A percentile compares a stretch with the other conserved stretches of the same genome.
These are phyloP conservation scores for Pangasius larnaudii DNA, from an alignment of 2,797 vertebrate species.

Conservation along the genomic window DNA sequence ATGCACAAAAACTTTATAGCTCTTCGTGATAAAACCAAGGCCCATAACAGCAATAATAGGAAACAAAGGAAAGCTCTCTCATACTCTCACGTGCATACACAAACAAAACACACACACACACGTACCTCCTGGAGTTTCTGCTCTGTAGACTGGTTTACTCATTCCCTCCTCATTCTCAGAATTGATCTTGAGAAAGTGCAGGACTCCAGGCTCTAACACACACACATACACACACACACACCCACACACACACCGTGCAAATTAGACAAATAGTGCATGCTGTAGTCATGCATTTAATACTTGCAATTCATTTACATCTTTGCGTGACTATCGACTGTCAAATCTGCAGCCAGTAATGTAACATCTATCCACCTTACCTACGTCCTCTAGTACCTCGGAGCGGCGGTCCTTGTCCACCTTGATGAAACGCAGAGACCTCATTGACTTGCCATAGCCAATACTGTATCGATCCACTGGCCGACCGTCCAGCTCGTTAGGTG, in stretches of 20 bases:
- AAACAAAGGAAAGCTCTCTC: neutral
- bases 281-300: slow-evolving; percentile 25
- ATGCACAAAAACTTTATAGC: slow-evolving; percentile 1
- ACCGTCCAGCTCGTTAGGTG: slow-evolving; percentile 74
- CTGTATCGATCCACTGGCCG: slow-evolving; percentile 76
- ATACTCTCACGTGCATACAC: slow-evolving; percentile 38
- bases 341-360: neutral
- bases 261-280: slow-evolving; percentile 46
- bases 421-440: slow-evolving; percentile 75
- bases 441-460: slow-evolving; percentile 79
- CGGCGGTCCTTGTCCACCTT: slow-evolving; percentile 72
- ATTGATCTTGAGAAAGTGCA: slow-evolving; percentile 77
- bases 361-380: slow-evolving; percentile 74
- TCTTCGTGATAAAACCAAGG: slow-evolving; percentile 1
- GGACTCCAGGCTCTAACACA: slow-evolving; percentile 75
- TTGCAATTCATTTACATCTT: slow-evolving; percentile 26
- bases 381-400: slow-evolving; percentile 75
- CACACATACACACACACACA: slow-evolving; percentile 43
- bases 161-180: slow-evolving; percentile 72
- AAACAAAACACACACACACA: slow-evolving; percentile 37
- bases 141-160: slow-evolving; percentile 73
- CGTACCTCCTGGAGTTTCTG: slow-evolving; percentile 68
- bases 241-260: slow-evolving; percentile 64
- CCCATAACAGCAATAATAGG: slow-evolving; percentile 13
- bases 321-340: neutral